These are phyloP conservation scores for Apogon talboti DNA, from an alignment of 2,797 vertebrate genomes.

Conservation along the genomic window DNA sequence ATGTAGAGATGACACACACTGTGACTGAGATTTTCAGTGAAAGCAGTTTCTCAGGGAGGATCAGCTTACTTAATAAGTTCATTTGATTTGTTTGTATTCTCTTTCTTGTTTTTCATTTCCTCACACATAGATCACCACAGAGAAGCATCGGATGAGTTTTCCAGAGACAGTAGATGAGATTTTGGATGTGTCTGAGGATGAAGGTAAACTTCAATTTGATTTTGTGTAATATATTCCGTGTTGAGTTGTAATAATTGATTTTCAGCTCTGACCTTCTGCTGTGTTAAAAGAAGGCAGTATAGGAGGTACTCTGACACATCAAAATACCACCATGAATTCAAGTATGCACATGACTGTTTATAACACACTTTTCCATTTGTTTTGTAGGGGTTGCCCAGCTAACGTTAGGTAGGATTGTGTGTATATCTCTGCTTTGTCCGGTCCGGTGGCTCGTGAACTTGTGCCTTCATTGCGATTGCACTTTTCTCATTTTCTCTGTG, in stretches of 20 bases:
- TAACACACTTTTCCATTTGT: constrained; percentile 82
- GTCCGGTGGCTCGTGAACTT: constrained; percentile 74
- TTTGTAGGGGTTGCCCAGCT: constrained; percentile 95
- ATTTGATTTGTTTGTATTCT: background rate
- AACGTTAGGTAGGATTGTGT: constrained; percentile 93
- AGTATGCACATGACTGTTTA: constrained; percentile 87
- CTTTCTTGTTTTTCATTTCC: constrained; percentile 21
- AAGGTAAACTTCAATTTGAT: constrained; percentile 86
- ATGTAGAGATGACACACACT: constrained; percentile 6
- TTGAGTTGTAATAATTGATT: constrained; percentile 29
- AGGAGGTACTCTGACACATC: constrained; percentile 23
- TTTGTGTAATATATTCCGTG: constrained; percentile 13
- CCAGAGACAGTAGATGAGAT: constrained; percentile 98
- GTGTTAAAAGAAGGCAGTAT: constrained; percentile 3
- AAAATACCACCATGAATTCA: constrained; percentile 11
- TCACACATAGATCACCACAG: constrained; percentile 87
- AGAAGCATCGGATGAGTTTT: constrained; percentile 98
- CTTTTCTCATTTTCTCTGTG: constrained; percentile 74
- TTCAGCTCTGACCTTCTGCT: constrained; percentile 46
- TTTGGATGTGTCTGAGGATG: constrained; percentile 96
- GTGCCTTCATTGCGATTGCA: constrained; percentile 73
- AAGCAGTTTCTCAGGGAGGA: constrained; percentile 16
- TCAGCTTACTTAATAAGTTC: constrained; percentile 21
- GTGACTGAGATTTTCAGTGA: constrained; percentile 43
- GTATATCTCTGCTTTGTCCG: constrained; percentile 82